Conservation (phyloP, 2,888 invertebrate species). For the Dasypogon diadema region DNA sequence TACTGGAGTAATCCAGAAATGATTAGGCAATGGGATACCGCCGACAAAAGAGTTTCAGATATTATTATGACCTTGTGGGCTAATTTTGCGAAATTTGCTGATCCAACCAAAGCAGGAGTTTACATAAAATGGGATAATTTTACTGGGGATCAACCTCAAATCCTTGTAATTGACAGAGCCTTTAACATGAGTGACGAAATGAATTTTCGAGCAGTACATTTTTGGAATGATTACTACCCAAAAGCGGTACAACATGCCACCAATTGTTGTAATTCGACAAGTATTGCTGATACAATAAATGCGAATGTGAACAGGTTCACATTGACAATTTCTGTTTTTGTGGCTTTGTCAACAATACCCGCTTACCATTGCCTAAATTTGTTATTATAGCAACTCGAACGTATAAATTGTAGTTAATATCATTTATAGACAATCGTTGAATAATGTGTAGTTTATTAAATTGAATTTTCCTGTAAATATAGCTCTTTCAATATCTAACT, state of each 20-base stretch:
- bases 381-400: conserved; percentile 7
- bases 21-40: conserved; percentile 78
- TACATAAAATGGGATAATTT: conserved; percentile 83
- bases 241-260: conserved; percentile 79
- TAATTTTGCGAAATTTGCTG: conserved; percentile 81
- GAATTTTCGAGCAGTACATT: conserved; percentile 82
- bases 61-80: conserved; percentile 85
- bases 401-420: not conserved
- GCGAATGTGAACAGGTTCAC: not conserved
- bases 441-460: not conserved
- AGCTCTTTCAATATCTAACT: not conserved
- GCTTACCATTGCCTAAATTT: not conserved
- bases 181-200: conserved; percentile 82
- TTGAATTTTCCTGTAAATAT: conserved; percentile 21
- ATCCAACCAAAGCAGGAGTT: conserved; percentile 78
- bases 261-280: conserved; percentile 78
- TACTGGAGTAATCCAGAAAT: conserved; percentile 75
- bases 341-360: not conserved
- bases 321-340: not conserved
- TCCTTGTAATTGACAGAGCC: conserved; percentile 80
- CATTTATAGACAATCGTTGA: conserved; percentile 35
- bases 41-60: conserved; percentile 83
- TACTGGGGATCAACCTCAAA: conserved; percentile 75
- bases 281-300: conserved; percentile 6
- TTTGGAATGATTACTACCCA: conserved; percentile 89